Evolutionary conservation across 2,888 invertebrate species (phyloP).

Genomic region (Apotomis betuletana): DNA sequence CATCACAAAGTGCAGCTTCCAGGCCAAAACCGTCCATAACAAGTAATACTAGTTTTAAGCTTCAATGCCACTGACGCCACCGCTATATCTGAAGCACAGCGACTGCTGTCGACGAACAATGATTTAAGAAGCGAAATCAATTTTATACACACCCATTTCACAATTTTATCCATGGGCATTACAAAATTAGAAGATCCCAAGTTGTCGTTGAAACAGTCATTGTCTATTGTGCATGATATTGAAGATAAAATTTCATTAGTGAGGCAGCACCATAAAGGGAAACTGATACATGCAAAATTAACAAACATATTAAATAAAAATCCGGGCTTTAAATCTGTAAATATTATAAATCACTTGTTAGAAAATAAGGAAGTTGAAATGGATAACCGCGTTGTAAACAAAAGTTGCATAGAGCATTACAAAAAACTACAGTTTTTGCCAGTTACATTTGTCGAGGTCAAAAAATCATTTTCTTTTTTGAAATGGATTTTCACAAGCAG

Average conservation of each 20-base stretch:
- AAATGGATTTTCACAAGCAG: constrained; percentile 4
- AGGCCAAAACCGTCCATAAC: no score
- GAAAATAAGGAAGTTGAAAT: constrained; percentile 13
- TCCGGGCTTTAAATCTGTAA: constrained; percentile 7
- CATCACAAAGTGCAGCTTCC: no score
- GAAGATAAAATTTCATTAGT: not conserved
- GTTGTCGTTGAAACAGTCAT: constrained; percentile 11
- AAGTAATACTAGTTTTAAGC: no score
- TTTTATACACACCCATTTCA: constrained; percentile 13
- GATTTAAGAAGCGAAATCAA: not conserved
- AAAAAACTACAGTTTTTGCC: constrained; percentile 13
- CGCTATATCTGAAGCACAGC: no score
- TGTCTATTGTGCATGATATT: constrained; percentile 8
- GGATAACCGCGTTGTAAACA: constrained; percentile 14
- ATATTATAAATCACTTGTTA: not conserved
- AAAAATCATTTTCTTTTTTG: constrained; percentile 5
- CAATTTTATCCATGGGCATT: constrained; percentile 12
- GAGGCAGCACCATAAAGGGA: no score
- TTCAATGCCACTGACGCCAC: no score
- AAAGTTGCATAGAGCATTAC: constrained; percentile 4
- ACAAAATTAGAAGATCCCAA: constrained; percentile 17
- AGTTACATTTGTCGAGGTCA: not conserved
- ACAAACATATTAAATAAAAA: constrained; percentile 10
- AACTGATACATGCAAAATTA: constrained; percentile 2
- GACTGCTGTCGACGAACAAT: not conserved